phyloP scores from a whole-genome alignment of 2,113 vertebrate genomes.

The Pseudorectes ferrugineus region DNA sequence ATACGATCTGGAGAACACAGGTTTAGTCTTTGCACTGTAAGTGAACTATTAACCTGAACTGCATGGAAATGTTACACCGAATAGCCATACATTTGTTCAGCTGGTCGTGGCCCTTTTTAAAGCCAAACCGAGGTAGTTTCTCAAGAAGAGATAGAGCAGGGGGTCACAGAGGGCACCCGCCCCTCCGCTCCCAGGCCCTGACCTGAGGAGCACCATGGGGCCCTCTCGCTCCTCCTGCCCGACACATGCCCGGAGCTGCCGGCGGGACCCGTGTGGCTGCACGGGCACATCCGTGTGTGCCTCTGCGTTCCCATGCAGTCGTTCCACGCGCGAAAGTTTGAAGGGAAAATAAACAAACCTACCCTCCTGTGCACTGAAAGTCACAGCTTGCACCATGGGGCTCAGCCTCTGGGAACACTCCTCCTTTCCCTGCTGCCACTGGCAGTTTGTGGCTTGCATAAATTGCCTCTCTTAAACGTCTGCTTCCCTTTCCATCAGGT shows the following conservation, averaged over 20 bases:
- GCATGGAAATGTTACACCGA: slow-evolving; percentile 2
- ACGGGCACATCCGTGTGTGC: accelerated
- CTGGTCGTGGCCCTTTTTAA: slow-evolving; percentile 38
- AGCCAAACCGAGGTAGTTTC: neutral
- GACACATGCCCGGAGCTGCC: neutral
- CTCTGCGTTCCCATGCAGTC: accelerated
- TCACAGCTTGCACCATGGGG: neutral
- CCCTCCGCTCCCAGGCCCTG: neutral
- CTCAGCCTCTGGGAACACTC: neutral
- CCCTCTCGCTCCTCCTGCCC: neutral
- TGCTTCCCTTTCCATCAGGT: neutral
- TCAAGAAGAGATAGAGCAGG: slow-evolving; percentile 19
- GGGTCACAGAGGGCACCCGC: slow-evolving; percentile 34
- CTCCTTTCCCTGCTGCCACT: neutral
- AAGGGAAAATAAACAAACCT: neutral
- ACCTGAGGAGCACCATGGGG: neutral
- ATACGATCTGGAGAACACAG: neutral
- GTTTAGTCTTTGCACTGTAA: neutral
- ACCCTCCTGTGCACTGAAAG: neutral
- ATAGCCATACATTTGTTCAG: slow-evolving; percentile 53
- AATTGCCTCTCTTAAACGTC: neutral
- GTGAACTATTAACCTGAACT: slow-evolving; percentile 51
- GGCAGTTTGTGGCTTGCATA: neutral
- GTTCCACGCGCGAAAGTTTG: accelerated
- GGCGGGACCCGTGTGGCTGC: neutral